Base-by-base conservation (phyloP, 2,797 vertebrate species). In the Cygnus olor region DNA sequence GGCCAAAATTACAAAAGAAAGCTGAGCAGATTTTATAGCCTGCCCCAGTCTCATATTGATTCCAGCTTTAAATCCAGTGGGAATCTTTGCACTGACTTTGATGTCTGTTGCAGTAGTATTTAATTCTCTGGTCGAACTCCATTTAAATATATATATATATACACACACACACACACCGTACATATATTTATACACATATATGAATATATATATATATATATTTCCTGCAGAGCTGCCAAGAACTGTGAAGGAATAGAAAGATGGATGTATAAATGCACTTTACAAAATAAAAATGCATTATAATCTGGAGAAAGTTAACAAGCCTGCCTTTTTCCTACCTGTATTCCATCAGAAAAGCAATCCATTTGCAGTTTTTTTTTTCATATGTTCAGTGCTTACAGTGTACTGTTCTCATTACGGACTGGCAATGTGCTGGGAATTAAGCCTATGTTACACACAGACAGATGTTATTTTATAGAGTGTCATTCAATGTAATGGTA, bases 391-490 rank as follows among this genome's bases (percentile, higher is more conserved):
- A 79, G 47, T 57, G 36, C 56, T 86, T 90, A 63, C 27, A 81
- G 63, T 89, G 61, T 77, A 56, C 34, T 88, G 36, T 45, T 88
- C 93, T 89, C 71, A 88, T 96, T 94, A 93, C 21, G 74, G 44
- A 85, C 24, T 90, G 60, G 28, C 68, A 93, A n/a, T 28, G 61
- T 80, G 30, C 10, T 91, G 71, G 64, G 85, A 94, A 95, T 91
- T 89, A 93, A 94, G 42, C 16, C 72, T 45, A 42, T 69, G 76
- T 85, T 80, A 40, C 78, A 61, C 68, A 58, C 18, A 94, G 89
- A 74, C 83, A 94, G 89, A 85, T 95, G 80, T 90, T 86, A 80
- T 94, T 95, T 96, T 96, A 90, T 87, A 69, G 89, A 86, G 57
- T 85, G 90, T 71, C 88, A 58, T 95, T 93, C 95, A 92, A 25